Percentiles rank a stretch among this genome's conserved stretches.
Evolutionary conservation across 2,113 vertebrate genomes (phyloP).

Genomic region (Melanocharis versteri): DNA sequence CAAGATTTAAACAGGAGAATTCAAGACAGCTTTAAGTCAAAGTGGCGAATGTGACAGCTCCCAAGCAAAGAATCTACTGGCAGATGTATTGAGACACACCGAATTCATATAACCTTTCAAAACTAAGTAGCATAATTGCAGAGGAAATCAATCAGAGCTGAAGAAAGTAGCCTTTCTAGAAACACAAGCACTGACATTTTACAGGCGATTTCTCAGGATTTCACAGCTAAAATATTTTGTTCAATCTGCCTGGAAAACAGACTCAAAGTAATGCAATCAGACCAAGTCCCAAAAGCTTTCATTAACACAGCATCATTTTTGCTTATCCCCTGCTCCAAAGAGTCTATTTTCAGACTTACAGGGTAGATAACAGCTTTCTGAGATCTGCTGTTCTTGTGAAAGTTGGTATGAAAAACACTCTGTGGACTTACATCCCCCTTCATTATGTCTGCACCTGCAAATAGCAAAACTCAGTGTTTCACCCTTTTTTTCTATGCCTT

Average conservation of each 20-base stretch:
- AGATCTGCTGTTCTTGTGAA: background rate
- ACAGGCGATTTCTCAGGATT: background rate
- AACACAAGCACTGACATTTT: background rate
- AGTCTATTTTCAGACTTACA: background rate
- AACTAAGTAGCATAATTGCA: background rate
- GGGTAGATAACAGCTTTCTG: background rate
- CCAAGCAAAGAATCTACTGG: background rate
- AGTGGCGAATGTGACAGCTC: background rate
- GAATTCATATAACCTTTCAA: background rate
- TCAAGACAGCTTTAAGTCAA: background rate
- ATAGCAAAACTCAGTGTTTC: background rate
- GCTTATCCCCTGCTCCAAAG: background rate
- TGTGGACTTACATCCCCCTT: background rate
- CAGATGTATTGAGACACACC: background rate
- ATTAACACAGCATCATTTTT: background rate
- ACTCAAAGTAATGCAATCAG: background rate
- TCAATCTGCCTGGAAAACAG: background rate
- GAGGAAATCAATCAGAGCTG: background rate
- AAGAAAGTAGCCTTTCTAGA: background rate
- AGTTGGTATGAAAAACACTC: background rate
- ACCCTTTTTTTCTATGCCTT: fast-evolving
- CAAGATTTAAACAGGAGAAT: background rate
- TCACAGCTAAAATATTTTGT: background rate
- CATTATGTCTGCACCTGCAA: background rate
- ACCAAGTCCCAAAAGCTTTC: background rate